Percentiles rank a stretch among this genome's conserved stretches.
phyloP scores from a whole-genome alignment of 2,888 invertebrate genomes.

The Tineola bisselliella region DNA sequence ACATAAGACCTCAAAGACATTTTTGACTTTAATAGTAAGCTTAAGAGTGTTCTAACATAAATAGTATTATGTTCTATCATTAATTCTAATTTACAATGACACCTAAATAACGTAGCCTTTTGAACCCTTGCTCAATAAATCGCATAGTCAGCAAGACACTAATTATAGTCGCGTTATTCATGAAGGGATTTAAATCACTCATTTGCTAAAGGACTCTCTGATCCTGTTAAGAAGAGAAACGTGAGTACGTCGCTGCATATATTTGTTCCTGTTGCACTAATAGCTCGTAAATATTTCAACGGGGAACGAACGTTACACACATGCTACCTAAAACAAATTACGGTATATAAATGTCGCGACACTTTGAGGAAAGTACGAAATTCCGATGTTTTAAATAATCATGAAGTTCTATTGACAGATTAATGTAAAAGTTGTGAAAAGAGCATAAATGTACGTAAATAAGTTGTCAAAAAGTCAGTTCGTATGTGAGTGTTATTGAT shows the following conservation, averaged over 20 bases:
- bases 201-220: slow-evolving; percentile 37
- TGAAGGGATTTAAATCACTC: slow-evolving; percentile 45
- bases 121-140: slow-evolving; percentile 12
- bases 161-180: slow-evolving; percentile 21
- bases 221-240: slow-evolving; percentile 29
- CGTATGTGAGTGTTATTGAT: no score
- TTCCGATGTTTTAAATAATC: not conserved
- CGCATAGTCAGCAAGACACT: slow-evolving; percentile 6
- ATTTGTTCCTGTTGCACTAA: slow-evolving; percentile 34
- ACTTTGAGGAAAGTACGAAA: slow-evolving; percentile 18
- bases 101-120: slow-evolving; percentile 1
- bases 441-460: no score
- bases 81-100: slow-evolving; percentile 8
- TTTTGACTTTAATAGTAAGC: no score
- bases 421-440: not conserved
- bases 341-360: slow-evolving; percentile 56
- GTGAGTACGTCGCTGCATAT: slow-evolving; percentile 24
- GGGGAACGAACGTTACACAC: slow-evolving; percentile 23
- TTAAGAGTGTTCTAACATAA: not conserved
- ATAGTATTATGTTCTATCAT: not conserved
- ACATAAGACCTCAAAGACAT: no score
- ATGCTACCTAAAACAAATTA: slow-evolving; percentile 9
- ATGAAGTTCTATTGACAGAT: not conserved
- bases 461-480: no score
- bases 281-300: slow-evolving; percentile 66